Percentiles rank a stretch among this genome's conserved stretches.
Conservation (phyloP, 2,113 vertebrate genomes). For the Girardinichthys multiradiatus region DNA sequence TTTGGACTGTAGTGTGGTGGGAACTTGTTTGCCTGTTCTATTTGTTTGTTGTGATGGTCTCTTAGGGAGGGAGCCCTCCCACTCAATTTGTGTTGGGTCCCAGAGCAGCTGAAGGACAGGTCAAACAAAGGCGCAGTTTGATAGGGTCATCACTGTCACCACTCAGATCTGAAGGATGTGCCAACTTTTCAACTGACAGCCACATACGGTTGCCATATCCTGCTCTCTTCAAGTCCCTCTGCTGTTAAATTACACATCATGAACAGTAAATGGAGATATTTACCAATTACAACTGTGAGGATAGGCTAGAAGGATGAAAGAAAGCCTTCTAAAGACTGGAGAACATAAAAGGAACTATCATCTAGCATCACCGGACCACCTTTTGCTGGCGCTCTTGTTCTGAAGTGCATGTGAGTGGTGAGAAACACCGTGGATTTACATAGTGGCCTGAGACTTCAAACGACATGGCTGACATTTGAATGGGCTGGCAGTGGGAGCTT, state of each 20-base stretch:
- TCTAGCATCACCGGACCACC: constrained; percentile 69
- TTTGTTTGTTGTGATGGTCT: constrained; percentile 73
- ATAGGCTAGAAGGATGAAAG: constrained; percentile 35
- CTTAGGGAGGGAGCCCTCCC: constrained; percentile 44
- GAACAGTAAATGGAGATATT: constrained; percentile 50
- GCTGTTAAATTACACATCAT: constrained; percentile 37
- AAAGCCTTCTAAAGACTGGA: constrained; percentile 54
- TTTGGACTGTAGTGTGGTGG: constrained; percentile 67
- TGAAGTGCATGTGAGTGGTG: constrained; percentile 62
- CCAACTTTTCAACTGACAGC: constrained; percentile 70
- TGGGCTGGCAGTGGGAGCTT: constrained; percentile 70
- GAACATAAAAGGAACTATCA: constrained; percentile 63
- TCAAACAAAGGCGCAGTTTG: constrained; percentile 73
- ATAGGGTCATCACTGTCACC: constrained; percentile 72
- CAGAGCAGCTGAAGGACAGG: constrained; percentile 65
- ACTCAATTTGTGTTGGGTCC: constrained; percentile 68
- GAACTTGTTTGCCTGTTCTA: constrained; percentile 71
- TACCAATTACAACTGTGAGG: constrained; percentile 52
- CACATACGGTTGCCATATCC: constrained; percentile 69
- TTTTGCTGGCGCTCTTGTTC: constrained; percentile 58
- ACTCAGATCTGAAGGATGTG: constrained; percentile 51
- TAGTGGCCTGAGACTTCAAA: constrained; percentile 74
- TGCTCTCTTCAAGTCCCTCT: constrained; percentile 58
- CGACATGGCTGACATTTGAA: constrained; percentile 75
- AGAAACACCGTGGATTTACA: constrained; percentile 76